phyloP scores from a whole-genome alignment of 2,888 invertebrate genomes.

The Cremastobaeus sp. region DNA sequence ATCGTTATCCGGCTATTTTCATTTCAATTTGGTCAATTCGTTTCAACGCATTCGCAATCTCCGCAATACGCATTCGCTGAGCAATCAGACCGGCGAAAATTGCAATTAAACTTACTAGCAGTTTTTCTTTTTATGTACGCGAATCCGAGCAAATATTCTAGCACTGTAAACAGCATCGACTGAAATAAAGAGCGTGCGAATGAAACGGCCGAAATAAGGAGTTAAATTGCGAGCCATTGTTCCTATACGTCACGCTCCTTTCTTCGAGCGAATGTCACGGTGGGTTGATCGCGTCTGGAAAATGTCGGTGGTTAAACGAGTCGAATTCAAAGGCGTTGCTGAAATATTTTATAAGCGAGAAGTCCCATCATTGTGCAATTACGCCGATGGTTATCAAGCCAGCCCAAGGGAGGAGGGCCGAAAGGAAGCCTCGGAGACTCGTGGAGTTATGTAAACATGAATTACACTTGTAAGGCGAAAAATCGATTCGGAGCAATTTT shows the following conservation, averaged over 20 bases:
- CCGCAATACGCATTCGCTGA: too few species aligned
- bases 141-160: slow-evolving; percentile 24
- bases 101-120: too few species aligned
- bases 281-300: slow-evolving; percentile 67
- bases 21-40: neutral
- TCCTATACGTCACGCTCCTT: slow-evolving; percentile 62
- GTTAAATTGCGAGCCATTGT: slow-evolving; percentile 50
- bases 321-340: slow-evolving; percentile 11
- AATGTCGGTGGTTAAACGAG: slow-evolving; percentile 40
- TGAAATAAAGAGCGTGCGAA: slow-evolving; percentile 42
- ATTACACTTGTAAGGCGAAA: too few species aligned
- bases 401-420: too few species aligned
- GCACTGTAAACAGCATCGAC: too few species aligned
- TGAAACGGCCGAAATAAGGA: slow-evolving; percentile 61
- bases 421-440: too few species aligned
- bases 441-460: too few species aligned
- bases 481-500: too few species aligned
- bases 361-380: too few species aligned
- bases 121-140: neutral
- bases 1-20: neutral
- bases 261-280: slow-evolving; percentile 69
- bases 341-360: slow-evolving; percentile 17
- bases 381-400: too few species aligned
- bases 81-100: too few species aligned
- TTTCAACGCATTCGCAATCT: too few species aligned